These are phyloP conservation scores for Neodiprion fabricii DNA, from an alignment of 1,140 invertebrate species.

Conservation along the genomic window DNA sequence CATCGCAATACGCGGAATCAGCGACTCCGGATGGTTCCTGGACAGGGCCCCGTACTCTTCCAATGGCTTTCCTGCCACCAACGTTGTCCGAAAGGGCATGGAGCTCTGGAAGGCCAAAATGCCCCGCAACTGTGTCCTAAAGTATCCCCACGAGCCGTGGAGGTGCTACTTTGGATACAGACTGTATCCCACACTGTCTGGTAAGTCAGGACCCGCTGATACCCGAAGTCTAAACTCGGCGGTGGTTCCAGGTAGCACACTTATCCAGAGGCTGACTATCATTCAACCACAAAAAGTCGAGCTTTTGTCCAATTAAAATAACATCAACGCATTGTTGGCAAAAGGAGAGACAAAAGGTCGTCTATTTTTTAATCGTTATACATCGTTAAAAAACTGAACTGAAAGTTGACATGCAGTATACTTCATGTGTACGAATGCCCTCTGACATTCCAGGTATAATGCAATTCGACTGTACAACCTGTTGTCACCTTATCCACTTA, in stretches of 20 bases:
- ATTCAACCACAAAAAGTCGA: neutral
- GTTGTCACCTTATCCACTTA: too few relatives aligned
- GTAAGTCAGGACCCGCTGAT: slow-evolving; percentile 60
- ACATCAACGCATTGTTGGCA: too few relatives aligned
- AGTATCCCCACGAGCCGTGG: slow-evolving; percentile 81
- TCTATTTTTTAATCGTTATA: too few relatives aligned
- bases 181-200: slow-evolving; percentile 84
- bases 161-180: slow-evolving; percentile 91
- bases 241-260: neutral
- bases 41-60: slow-evolving; percentile 78
- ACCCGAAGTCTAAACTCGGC: neutral
- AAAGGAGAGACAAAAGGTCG: too few relatives aligned
- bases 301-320: too few relatives aligned
- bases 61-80: slow-evolving; percentile 63
- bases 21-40: slow-evolving; percentile 94
- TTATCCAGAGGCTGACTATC: too few relatives aligned
- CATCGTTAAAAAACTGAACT: too few relatives aligned
- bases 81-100: slow-evolving; percentile 78
- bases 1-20: slow-evolving; percentile 79
- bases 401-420: too few relatives aligned
- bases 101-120: slow-evolving; percentile 84
- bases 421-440: too few relatives aligned
- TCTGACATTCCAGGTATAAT: too few relatives aligned
- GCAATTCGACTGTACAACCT: too few relatives aligned
- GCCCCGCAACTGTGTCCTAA: slow-evolving; percentile 74